Evolutionary conservation across 2,888 invertebrate genomes (phyloP), one percentile per base, ranked within the genome.

Genomic region (Drosophila monieri): DNA sequence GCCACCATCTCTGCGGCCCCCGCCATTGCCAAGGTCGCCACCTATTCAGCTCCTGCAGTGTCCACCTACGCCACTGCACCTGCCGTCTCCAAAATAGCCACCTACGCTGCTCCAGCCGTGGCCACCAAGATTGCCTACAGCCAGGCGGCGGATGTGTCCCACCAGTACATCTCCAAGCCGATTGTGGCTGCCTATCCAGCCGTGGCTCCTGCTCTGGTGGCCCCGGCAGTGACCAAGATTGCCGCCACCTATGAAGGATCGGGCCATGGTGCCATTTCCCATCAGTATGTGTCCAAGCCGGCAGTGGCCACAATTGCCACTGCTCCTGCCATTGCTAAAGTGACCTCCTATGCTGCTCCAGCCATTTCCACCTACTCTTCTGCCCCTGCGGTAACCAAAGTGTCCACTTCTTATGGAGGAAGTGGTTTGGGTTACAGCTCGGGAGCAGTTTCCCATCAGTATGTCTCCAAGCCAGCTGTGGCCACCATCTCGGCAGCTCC

Each of bases 391-490:
- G 61, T 84, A 0, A 21, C 62, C 15, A 70, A 77, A 23, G 59
- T 80, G 18, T 77, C 60, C 57, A 71, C 85, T 85, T 65, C 81
- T 1, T 67, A 67, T n/a, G 44, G 56, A 18, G 78, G 12, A 18
- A 57, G 69, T 12, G 69, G 57, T 0, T 49, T 35, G 4, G 66
- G 53, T n/a, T 48, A 60, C 27, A 60, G 44, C 14, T 59, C 51
- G 0, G 67, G 69, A 3, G 74, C 80, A 2, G 53, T 78, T 12
- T 80, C 88, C 0, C 84, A 83, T 69, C 86, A 85, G 51, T 77
- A 78, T 18, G 64, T 85, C 0, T 80, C 88, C 2, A 79, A 78
- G 51, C 83, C 81, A 0, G 72, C 92, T 1, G 92, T 93, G 1
- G 67, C 85, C 2, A 61, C 73, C 1, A 35, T 84, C 0, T 66